These are phyloP conservation scores for Sphaeramia orbicularis DNA, from an alignment of 2,797 vertebrate species.

Conservation along the genomic window DNA sequence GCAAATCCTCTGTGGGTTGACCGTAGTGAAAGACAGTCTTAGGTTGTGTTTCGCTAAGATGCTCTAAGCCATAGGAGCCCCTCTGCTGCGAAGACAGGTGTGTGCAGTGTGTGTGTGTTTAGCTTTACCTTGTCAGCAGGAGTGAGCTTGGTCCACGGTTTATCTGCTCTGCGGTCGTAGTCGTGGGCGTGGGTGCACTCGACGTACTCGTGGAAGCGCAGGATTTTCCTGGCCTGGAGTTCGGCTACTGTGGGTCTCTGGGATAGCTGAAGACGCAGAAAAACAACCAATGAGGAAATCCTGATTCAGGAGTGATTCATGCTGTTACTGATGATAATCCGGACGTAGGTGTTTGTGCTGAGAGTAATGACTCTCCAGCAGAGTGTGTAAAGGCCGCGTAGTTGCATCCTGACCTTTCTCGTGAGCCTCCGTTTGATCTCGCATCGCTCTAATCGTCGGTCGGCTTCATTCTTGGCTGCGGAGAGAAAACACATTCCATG, in stretches of 20 bases:
- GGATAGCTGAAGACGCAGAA: conserved; percentile 86
- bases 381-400: neutral
- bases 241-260: conserved; percentile 97
- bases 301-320: too few relatives aligned
- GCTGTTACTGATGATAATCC: too few relatives aligned
- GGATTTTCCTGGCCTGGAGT: conserved; percentile 94
- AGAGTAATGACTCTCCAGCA: neutral
- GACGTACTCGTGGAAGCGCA: conserved; percentile 96
- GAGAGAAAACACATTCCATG: conserved; percentile 60
- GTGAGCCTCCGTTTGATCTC: conserved; percentile 98
- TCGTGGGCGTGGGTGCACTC: conserved; percentile 95
- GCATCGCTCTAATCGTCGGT: conserved; percentile 90
- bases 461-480: conserved; percentile 93
- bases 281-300: too few relatives aligned
- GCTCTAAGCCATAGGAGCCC: conserved; percentile 2
- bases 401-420: conserved; percentile 90
- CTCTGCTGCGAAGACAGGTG: neutral
- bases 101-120: neutral
- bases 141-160: conserved; percentile 97
- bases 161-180: conserved; percentile 95
- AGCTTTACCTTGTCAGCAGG: conserved; percentile 93
- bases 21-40: conserved; percentile 3
- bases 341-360: too few relatives aligned
- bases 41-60: neutral
- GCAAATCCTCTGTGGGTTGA: conserved; percentile 47